phyloP scores from a whole-genome alignment of 1,140 invertebrate genomes.

The Orussus abietinus region DNA sequence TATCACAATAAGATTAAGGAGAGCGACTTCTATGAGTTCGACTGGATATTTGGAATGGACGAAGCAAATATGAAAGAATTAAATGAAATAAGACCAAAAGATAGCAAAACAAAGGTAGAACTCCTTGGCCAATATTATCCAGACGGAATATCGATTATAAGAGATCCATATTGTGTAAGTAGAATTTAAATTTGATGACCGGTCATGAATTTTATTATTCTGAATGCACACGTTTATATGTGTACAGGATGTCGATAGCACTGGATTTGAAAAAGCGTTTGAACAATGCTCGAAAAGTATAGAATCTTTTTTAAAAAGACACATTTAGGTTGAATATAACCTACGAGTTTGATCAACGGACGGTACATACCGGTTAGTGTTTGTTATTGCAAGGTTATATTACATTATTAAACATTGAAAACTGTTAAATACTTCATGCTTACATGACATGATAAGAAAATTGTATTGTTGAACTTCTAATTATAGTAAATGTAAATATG shows the following conservation, averaged over 20 bases:
- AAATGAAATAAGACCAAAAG: slow-evolving; percentile 58
- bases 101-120: slow-evolving; percentile 65
- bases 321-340: too few species aligned
- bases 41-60: slow-evolving; percentile 91
- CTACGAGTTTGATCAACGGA: too few species aligned
- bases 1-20: slow-evolving; percentile 56
- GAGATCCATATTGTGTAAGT: slow-evolving; percentile 83
- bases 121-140: slow-evolving; percentile 80
- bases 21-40: slow-evolving; percentile 71
- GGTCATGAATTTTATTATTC: slow-evolving; percentile 11
- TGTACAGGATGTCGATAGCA: slow-evolving; percentile 58
- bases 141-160: slow-evolving; percentile 69
- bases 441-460: too few species aligned
- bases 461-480: too few species aligned
- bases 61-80: slow-evolving; percentile 73
- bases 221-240: slow-evolving; percentile 9
- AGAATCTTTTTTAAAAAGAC: slow-evolving; percentile 59
- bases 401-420: too few species aligned
- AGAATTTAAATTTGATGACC: slow-evolving; percentile 10
- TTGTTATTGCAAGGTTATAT: too few species aligned
- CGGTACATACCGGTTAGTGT: too few species aligned
- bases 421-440: too few species aligned
- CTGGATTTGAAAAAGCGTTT: slow-evolving; percentile 68
- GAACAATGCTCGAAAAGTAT: slow-evolving; percentile 65
- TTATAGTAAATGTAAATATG: too few species aligned